These are phyloP conservation scores for Calephelis virginiensis DNA, from an alignment of 1,140 invertebrate genomes.

Conservation along the genomic window DNA sequence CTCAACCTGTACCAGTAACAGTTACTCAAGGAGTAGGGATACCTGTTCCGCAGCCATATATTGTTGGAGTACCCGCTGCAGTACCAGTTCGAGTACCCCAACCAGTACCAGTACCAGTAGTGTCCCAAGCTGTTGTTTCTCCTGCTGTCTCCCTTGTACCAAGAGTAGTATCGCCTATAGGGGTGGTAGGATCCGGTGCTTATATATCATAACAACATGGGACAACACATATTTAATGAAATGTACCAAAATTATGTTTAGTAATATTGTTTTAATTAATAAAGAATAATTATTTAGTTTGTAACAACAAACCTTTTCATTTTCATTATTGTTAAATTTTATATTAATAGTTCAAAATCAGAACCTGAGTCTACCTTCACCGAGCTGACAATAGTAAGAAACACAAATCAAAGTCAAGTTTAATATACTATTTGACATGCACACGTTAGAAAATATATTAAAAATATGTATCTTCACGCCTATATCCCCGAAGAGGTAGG, in stretches of 20 bases:
- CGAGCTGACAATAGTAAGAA: no score
- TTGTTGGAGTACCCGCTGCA: conserved; percentile 51
- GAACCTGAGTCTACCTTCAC: no score
- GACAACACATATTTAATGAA: background rate
- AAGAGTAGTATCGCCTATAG: background rate
- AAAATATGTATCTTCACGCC: no score
- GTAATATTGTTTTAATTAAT: no score
- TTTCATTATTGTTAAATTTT: no score
- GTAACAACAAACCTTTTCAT: no score
- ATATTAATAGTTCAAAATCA: no score
- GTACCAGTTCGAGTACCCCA: conserved; percentile 58
- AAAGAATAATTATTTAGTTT: no score
- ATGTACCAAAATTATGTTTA: background rate
- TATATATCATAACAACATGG: background rate
- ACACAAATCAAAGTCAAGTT: no score
- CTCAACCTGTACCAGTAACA: conserved; percentile 63
- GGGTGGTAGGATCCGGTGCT: background rate
- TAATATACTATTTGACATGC: no score
- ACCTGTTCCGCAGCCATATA: conserved; percentile 64
- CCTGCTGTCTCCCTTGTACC: conserved; percentile 9
- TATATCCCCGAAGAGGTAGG: no score
- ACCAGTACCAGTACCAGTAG: conserved; percentile 46
- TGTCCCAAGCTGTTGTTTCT: conserved; percentile 26
- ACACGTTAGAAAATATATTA: no score
- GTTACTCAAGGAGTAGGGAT: conserved; percentile 63